Percentiles rank a stretch among this genome's conserved stretches.
Conservation (phyloP, 1,140 invertebrate species). For the Megalopta genalis region DNA sequence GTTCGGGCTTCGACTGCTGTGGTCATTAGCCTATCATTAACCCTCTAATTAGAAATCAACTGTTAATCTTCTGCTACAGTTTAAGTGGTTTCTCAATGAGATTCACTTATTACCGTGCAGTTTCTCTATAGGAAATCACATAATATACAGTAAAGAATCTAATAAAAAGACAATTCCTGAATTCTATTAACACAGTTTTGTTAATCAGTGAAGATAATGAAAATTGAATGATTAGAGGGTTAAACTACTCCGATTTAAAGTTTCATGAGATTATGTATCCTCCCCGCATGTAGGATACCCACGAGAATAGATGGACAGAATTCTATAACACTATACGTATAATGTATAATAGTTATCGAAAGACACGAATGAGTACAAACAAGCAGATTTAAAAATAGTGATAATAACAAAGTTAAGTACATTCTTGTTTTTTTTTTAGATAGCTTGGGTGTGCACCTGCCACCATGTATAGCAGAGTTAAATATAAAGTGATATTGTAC, state of each 20-base stretch:
- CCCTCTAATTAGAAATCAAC: slow-evolving; percentile 9
- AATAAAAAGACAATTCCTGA: background rate
- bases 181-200: no score
- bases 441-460: slow-evolving; percentile 80
- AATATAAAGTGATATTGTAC: slow-evolving; percentile 64
- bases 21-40: background rate
- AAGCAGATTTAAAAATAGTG: slow-evolving; percentile 28
- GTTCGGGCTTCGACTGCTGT: background rate
- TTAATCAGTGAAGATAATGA: no score
- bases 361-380: slow-evolving; percentile 11
- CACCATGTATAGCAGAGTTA: slow-evolving; percentile 73
- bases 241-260: slow-evolving; percentile 19
- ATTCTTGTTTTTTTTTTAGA: slow-evolving; percentile 53
- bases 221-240: slow-evolving; percentile 24
- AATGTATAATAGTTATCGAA: background rate
- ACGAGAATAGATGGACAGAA: slow-evolving; percentile 39
- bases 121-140: background rate
- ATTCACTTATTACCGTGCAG: background rate
- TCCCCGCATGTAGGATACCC: slow-evolving; percentile 77
- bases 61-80: background rate
- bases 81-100: background rate
- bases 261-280: slow-evolving; percentile 69
- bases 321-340: background rate
- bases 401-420: slow-evolving; percentile 54
- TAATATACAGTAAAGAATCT: background rate